phyloP scores from a whole-genome alignment of 2,888 invertebrate genomes.

The Flabesymbios commensalis region DNA sequence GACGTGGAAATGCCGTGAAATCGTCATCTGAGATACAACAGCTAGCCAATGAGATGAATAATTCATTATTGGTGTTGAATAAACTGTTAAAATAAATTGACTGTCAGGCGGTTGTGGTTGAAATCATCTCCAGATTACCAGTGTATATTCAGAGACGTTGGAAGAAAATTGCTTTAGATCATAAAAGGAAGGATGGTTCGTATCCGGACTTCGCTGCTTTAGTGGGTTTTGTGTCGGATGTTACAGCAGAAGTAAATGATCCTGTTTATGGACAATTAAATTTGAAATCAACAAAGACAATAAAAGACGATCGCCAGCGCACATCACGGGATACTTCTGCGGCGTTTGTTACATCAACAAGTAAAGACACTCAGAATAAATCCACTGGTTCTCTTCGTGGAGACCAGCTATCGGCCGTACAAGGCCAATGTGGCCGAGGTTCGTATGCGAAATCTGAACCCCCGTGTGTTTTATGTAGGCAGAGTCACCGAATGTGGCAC shows the following conservation, averaged over 20 bases:
- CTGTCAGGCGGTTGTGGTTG: background rate
- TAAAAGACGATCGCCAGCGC: no score
- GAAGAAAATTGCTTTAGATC: background rate
- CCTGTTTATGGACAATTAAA: slow-evolving; percentile 11
- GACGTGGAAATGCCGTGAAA: no score
- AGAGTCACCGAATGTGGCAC: background rate
- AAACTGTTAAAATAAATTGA: background rate
- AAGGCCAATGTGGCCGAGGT: no score
- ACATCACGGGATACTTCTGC: no score
- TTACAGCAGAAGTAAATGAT: background rate
- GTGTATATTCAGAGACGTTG: background rate
- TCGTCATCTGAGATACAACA: no score
- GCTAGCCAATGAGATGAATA: no score
- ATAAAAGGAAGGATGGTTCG: background rate
- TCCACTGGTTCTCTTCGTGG: no score
- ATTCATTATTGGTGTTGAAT: background rate
- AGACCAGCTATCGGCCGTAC: no score
- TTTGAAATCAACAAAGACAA: no score
- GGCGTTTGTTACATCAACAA: no score
- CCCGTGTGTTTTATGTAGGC: slow-evolving; percentile 4
- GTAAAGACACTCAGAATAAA: no score
- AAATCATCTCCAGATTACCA: background rate
- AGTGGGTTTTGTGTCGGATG: background rate
- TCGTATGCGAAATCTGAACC: no score
- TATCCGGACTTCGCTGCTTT: background rate